Base-by-base conservation (phyloP, 2,888 invertebrate species). In the Folsomia candida region DNA sequence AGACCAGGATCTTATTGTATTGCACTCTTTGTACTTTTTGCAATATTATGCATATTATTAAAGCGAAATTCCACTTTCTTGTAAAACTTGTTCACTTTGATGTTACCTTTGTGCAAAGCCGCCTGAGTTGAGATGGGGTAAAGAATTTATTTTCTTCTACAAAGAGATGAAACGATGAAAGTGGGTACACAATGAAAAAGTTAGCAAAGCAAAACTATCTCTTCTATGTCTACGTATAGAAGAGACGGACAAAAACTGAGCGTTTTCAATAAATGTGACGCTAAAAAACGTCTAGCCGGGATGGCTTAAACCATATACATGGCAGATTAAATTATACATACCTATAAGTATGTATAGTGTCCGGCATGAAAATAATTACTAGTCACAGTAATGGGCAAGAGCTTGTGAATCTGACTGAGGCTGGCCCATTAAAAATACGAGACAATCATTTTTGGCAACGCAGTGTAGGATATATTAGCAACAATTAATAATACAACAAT, bases 81-180 rank as follows among this genome's bases (percentile, higher is more conserved):
- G 11, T 54, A 54, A 54, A 54, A 22, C 4, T 20, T 20, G 18
- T 54, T 54, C 9, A 4, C 65, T 65, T 65, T 65, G 65, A 65
- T 47, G 65, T 65, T 37, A 65, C 65, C 65, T 65, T 65, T 65
- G 65, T 51, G n/a, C 57, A 27, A 64, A 65, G 65, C 65, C 65
- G 65, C 54, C 54, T 18, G 54, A 47, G 47, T 37, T 37, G 64
- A 65, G 65, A 65, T 54, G 54, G 54, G 22, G 54, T 27, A 65
- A 65, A 57, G 57, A 51, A 54, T 54, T 37, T 51, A 47, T 65
- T 51, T 54, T 18, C 28, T 25, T 25, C 27, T 65, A 29, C 51
- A 54, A 51, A 65, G 57, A 65, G 51, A 62, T 47, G 65, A 65
- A 9, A 14, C 4, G 37, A 37, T 9, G 4, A 37, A 14, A 14